Conservation (phyloP, 2,113 vertebrate species). For the Neodontobutis hainanensis region DNA sequence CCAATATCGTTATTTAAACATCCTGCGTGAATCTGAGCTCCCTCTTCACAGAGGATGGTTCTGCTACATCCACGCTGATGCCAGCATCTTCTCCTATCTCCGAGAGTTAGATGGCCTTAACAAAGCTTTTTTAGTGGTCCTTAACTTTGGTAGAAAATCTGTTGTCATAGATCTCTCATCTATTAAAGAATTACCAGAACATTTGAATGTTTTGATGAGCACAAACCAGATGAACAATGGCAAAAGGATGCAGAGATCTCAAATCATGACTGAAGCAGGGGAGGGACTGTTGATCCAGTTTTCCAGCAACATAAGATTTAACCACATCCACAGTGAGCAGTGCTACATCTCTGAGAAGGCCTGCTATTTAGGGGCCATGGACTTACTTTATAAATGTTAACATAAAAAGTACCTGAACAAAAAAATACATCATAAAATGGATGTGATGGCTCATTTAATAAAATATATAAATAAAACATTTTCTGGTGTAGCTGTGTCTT, state of each 20-base stretch:
- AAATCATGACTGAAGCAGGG: conserved; percentile 77
- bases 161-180: conserved; percentile 77
- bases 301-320: conserved; percentile 73
- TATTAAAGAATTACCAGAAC: conserved; percentile 77
- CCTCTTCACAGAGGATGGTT: conserved; percentile 89
- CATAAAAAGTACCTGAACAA: background rate
- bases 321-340: conserved; percentile 69
- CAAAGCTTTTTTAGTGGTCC: conserved; percentile 84
- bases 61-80: conserved; percentile 82
- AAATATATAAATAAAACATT: background rate
- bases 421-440: background rate
- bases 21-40: conserved; percentile 79
- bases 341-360: conserved; percentile 90
- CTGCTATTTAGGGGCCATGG: conserved; percentile 84
- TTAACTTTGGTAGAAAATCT: conserved; percentile 85
- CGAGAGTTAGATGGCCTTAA: conserved; percentile 88
- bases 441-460: background rate
- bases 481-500: background rate
- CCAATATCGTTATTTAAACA: conserved; percentile 84
- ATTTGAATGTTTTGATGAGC: conserved; percentile 80
- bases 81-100: conserved; percentile 80
- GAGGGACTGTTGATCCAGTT: conserved; percentile 89
- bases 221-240: conserved; percentile 71
- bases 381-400: conserved; percentile 84
- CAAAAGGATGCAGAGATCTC: conserved; percentile 63